These are phyloP conservation scores for Antechinus flavipes DNA, from an alignment of 2,113 vertebrate genomes.

Conservation along the genomic window DNA sequence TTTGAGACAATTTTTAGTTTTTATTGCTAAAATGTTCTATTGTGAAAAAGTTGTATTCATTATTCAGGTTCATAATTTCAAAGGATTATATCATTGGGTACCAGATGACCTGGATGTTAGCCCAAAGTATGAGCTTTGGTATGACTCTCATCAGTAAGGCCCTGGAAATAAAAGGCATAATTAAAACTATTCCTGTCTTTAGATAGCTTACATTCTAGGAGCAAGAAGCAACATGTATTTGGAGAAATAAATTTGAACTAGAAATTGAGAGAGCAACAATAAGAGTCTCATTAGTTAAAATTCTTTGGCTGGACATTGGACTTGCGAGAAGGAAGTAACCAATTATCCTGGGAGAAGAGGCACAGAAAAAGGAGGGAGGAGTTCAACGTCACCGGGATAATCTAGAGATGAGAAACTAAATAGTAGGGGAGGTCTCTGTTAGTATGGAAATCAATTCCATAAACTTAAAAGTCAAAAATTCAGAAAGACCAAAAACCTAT, in stretches of 20 bases:
- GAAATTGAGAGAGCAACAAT: background rate
- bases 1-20: background rate
- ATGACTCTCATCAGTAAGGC: background rate
- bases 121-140: background rate
- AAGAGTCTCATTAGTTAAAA: background rate
- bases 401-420: background rate
- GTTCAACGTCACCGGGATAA: background rate
- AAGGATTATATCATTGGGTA: background rate
- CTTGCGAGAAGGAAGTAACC: background rate
- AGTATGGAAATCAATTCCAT: background rate
- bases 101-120: background rate
- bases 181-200: background rate
- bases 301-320: background rate
- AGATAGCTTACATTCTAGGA: background rate
- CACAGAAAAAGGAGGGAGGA: background rate
- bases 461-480: background rate
- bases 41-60: background rate
- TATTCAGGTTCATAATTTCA: background rate
- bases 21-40: background rate
- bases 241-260: background rate
- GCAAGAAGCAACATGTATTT: background rate
- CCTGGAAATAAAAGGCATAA: background rate
- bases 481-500: background rate
- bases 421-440: background rate
- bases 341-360: background rate